Evolutionary conservation across 2,113 vertebrate genomes (phyloP).

Genomic region (Xenopus borealis): DNA sequence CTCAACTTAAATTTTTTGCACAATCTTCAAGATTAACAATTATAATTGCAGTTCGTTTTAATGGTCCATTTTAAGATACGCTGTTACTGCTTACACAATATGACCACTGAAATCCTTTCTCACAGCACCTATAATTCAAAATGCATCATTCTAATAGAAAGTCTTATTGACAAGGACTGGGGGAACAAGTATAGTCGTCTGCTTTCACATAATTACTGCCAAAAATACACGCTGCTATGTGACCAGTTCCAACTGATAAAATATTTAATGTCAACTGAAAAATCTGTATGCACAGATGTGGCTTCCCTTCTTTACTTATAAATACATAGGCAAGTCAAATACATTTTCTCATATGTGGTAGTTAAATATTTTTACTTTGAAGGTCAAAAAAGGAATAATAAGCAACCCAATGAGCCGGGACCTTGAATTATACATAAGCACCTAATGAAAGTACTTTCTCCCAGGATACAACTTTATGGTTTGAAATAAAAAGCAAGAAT

Average conservation of each 20-base stretch:
- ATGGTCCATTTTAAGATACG: too few species aligned
- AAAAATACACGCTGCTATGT: neutral
- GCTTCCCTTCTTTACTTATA: slow-evolving; percentile 14
- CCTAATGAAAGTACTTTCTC: slow-evolving; percentile 41
- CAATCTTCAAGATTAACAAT: too few species aligned
- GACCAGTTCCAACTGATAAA: slow-evolving; percentile 13
- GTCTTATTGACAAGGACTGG: too few species aligned
- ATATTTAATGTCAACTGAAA: slow-evolving; percentile 20
- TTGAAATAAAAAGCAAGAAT: slow-evolving; percentile 26
- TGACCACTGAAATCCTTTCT: too few species aligned
- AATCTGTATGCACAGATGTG: slow-evolving; percentile 30
- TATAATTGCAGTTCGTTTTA: too few species aligned
- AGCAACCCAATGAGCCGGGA: slow-evolving; percentile 16
- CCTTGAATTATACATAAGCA: slow-evolving; percentile 38
- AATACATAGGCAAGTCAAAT: slow-evolving; percentile 13
- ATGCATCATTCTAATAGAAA: too few species aligned
- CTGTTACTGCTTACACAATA: too few species aligned
- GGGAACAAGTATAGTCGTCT: slow-evolving; percentile 7
- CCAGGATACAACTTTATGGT: slow-evolving; percentile 24
- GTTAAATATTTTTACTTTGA: slow-evolving; percentile 47
- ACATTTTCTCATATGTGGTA: slow-evolving; percentile 24
- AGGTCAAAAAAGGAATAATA: slow-evolving; percentile 43
- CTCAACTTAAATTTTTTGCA: too few species aligned
- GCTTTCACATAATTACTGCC: slow-evolving; percentile 26
- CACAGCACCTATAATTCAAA: too few species aligned